phyloP scores from a whole-genome alignment of 2,113 vertebrate species.

The Tonatia bakeri region DNA sequence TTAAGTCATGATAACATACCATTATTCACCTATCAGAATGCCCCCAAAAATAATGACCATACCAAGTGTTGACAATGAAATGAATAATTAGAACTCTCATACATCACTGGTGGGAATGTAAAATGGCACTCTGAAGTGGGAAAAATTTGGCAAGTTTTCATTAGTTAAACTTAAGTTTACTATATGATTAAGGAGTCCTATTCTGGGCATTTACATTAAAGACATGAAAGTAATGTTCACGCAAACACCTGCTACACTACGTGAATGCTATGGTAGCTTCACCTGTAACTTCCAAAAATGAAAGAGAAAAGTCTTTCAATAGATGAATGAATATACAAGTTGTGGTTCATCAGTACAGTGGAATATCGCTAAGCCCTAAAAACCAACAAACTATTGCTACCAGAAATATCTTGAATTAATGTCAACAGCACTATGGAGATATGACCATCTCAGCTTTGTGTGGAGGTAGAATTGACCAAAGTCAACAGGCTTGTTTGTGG shows the following conservation, averaged over 20 bases:
- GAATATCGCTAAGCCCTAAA: neutral
- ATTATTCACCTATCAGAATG: neutral
- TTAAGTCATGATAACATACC: neutral
- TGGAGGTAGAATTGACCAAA: conserved; percentile 22
- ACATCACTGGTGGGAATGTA: neutral
- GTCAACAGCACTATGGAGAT: conserved; percentile 1
- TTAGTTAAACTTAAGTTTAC: neutral
- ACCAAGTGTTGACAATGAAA: neutral
- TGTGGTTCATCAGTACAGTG: neutral
- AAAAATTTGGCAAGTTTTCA: neutral
- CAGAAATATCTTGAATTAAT: neutral
- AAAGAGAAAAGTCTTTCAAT: neutral
- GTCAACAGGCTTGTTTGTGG: neutral
- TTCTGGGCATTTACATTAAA: neutral
- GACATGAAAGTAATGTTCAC: neutral
- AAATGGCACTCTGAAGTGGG: neutral
- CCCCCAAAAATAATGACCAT: neutral
- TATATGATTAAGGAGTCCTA: neutral
- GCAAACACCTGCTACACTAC: neutral
- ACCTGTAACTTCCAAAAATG: neutral
- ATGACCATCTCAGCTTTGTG: conserved; percentile 32
- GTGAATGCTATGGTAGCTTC: neutral
- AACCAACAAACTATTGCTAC: neutral
- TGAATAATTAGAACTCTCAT: neutral
- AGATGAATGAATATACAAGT: neutral